Percentiles rank a stretch among this genome's conserved stretches.
These are phyloP conservation scores for Sebastes nivosus DNA, from an alignment of 2,797 vertebrate species.

Conservation along the genomic window DNA sequence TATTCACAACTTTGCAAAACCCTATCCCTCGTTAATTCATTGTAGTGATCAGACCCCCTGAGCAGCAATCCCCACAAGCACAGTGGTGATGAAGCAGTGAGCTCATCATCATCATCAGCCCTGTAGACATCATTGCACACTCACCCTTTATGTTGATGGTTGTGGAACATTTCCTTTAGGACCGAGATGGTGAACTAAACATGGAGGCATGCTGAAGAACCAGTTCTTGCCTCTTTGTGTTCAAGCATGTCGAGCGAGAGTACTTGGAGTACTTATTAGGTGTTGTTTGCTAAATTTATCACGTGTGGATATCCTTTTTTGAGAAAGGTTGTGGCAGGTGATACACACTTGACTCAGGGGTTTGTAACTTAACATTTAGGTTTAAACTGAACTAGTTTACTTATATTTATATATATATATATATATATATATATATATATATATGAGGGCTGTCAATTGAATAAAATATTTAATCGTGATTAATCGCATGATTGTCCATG, in stretches of 20 bases:
- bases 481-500: too few species aligned
- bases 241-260: conserved; percentile 3
- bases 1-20: neutral
- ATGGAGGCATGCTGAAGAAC: conserved; percentile 67
- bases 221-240: conserved; percentile 54
- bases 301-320: neutral
- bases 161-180: conserved; percentile 27
- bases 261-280: neutral
- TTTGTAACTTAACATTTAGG: neutral
- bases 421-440: neutral
- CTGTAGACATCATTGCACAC: conserved; percentile 14
- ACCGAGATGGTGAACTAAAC: conserved; percentile 9
- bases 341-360: neutral
- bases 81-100: conserved; percentile 48
- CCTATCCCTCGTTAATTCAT: neutral
- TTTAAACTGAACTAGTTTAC: conserved; percentile 10
- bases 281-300: neutral
- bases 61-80: conserved; percentile 10
- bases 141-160: conserved; percentile 23
- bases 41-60: conserved; percentile 4
- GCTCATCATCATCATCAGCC: neutral
- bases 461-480: too few species aligned
- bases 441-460: too few species aligned
- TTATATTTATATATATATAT: too few species aligned
- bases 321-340: neutral